Conservation (phyloP, 2,797 vertebrate genomes). For the Scarus forsteni region DNA sequence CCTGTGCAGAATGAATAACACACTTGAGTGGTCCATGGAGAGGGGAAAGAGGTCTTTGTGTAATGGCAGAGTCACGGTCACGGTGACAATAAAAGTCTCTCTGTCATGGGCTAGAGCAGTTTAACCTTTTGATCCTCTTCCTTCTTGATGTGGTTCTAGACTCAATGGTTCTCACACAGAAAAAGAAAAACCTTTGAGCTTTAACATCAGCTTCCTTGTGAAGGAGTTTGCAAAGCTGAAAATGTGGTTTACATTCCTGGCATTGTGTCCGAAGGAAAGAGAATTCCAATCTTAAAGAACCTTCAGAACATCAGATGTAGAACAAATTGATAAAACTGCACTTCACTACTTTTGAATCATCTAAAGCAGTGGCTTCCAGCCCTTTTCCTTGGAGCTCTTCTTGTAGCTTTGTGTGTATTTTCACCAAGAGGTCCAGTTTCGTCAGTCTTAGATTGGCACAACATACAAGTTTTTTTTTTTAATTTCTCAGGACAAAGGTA, state of each 20-base stretch:
- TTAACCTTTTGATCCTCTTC: constrained; percentile 75
- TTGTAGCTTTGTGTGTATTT: no score
- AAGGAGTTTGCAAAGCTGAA: constrained; percentile 14
- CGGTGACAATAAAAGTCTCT: constrained; percentile 69
- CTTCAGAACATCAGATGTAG: not conserved
- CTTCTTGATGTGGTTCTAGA: constrained; percentile 46
- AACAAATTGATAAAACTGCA: no score
- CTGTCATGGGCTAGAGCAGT: constrained; percentile 65
- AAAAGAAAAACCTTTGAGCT: constrained; percentile 23
- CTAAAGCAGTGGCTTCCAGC: no score
- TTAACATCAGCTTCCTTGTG: not conserved
- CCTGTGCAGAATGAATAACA: constrained; percentile 55
- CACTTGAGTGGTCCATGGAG: constrained; percentile 58
- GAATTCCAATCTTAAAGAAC: not conserved
- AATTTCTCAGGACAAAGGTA: no score
- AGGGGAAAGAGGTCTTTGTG: constrained; percentile 68
- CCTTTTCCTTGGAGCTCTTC: no score
- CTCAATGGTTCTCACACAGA: constrained; percentile 30
- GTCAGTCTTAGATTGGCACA: no score
- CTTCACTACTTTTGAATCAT: no score
- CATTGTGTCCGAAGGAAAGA: not conserved
- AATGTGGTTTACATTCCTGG: constrained; percentile 34
- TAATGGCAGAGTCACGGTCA: constrained; percentile 61
- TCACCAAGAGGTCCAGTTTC: no score
- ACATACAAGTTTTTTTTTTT: no score